phyloP scores from a whole-genome alignment of 2,113 vertebrate genomes.

The Barbus barbus region DNA sequence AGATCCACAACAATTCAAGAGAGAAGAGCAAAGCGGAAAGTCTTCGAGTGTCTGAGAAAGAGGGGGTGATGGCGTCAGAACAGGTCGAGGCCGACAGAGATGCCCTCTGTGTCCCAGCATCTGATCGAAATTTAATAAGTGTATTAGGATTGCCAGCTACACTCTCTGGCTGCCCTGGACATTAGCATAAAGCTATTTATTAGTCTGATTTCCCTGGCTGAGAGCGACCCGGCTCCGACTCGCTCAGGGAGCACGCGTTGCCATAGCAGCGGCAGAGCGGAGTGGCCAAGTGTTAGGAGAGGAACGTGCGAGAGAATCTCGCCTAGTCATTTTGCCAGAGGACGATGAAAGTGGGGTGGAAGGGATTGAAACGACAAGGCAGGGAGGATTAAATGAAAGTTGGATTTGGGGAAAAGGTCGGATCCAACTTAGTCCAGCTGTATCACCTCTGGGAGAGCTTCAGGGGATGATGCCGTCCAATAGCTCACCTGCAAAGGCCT shows the following conservation, averaged over 20 bases:
- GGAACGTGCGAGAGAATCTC: constrained; percentile 60
- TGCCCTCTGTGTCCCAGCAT: constrained; percentile 48
- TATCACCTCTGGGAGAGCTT: constrained; percentile 7
- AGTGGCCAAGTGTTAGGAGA: constrained; percentile 59
- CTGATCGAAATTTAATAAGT: constrained; percentile 69
- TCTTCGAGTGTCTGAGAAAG: constrained; percentile 6
- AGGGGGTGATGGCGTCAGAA: constrained; percentile 6
- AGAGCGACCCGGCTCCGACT: constrained; percentile 58
- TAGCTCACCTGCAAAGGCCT: constrained; percentile 15
- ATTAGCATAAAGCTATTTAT: constrained; percentile 89
- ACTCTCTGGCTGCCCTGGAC: constrained; percentile 59
- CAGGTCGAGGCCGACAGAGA: constrained; percentile 21
- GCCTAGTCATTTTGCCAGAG: constrained; percentile 64
- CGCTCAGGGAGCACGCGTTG: constrained; percentile 56
- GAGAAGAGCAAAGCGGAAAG: not conserved
- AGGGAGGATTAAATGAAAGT: constrained; percentile 11
- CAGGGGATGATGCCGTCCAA: not conserved
- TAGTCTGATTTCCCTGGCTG: constrained; percentile 77
- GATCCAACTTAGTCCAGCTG: not conserved
- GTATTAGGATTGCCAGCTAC: constrained; percentile 81
- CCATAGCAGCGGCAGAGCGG: constrained; percentile 59
- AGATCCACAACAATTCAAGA: constrained; percentile 30
- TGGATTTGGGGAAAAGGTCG: constrained; percentile 22
- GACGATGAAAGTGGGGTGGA: constrained; percentile 29
- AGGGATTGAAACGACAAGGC: constrained; percentile 35